Conservation (phyloP, 1,140 invertebrate genomes). For the Macrocentrus cingulum region DNA sequence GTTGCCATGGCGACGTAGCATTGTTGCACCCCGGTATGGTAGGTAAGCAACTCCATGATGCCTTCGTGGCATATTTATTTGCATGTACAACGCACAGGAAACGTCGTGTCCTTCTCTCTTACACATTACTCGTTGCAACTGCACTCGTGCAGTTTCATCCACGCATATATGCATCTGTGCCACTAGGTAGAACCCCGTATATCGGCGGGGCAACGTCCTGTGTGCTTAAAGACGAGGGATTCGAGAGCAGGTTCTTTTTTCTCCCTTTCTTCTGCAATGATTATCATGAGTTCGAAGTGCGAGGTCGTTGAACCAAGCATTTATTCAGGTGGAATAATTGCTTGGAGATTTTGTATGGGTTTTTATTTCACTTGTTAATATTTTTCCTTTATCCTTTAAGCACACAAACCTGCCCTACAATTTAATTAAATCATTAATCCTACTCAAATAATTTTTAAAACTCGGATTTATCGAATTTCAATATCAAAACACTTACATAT, state of each 20-base stretch:
- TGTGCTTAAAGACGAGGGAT: conserved; percentile 48
- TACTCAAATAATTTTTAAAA: too few relatives aligned
- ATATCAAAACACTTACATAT: too few relatives aligned
- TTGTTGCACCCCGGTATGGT: conserved; percentile 54
- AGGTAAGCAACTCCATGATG: conserved; percentile 32
- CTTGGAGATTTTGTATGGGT: background rate
- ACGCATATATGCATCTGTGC: conserved; percentile 57
- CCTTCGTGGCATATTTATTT: conserved; percentile 57
- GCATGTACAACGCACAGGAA: conserved; percentile 39
- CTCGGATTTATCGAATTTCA: too few relatives aligned
- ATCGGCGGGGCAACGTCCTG: conserved; percentile 53
- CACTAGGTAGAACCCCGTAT: conserved; percentile 55
- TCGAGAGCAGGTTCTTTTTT: conserved; percentile 1
- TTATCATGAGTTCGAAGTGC: conserved; percentile 20
- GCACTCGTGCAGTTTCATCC: conserved; percentile 29
- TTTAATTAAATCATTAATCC: too few relatives aligned
- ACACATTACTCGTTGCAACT: conserved; percentile 9
- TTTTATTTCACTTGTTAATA: too few relatives aligned
- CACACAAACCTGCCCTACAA: too few relatives aligned
- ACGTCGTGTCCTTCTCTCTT: conserved; percentile 18
- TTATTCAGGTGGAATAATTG: conserved; percentile 2
- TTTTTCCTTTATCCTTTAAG: too few relatives aligned
- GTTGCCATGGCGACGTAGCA: conserved; percentile 54
- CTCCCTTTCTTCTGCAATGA: conserved; percentile 10
- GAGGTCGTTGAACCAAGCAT: conserved; percentile 22